Evolutionary conservation across 2,113 vertebrate genomes (phyloP), one percentile per base, ranked within the genome.

Genomic region (Salvelinus sp.): DNA sequence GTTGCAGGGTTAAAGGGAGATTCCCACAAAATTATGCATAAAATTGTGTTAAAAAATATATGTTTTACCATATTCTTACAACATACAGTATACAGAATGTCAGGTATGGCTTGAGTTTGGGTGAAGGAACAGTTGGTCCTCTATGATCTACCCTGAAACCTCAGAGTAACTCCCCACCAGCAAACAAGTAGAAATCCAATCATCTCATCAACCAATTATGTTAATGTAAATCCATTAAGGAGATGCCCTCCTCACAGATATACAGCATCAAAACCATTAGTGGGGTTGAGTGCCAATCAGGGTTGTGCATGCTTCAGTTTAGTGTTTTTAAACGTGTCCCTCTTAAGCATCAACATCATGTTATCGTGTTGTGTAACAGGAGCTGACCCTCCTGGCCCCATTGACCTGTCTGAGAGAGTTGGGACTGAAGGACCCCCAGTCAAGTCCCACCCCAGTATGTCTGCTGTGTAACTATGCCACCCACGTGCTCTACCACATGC

Each of bases 401-500:
- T 44, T 44, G 38, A 10, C 38, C 38, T 44, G 9, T 44, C 38
- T 44, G 38, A 44, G 38, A 44, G 93, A 94, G 66, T 90, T 98
- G 22, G 85, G 90, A 3, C 91, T 98, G 73, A 94, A 93, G 72
- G 95, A 97, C 84, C 94, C 93, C 54, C 94, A 90, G 2, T 96
- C 94, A 47, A 81, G 86, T 28, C 83, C 94, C 48, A 97, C 96
- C 83, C 95, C 95, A 0, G 93, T 98, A 70, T 96, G 96, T 86
- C 88, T 93, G 70, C 92, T 96, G 76, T 95, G 88, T 81, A 96
- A 97, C 91, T 98, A 96, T 69, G 90, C 91, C 68, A 96, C 92
- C 25, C 96, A 97, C 16, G 76, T 97, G 4, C 88, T 97, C 1
- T 96, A 96, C 86, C 96, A 98, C 85, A 85, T 96, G 78, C 95